These are phyloP conservation scores for Silurus aristotelis DNA, from an alignment of 2,797 vertebrate species.

Conservation along the genomic window DNA sequence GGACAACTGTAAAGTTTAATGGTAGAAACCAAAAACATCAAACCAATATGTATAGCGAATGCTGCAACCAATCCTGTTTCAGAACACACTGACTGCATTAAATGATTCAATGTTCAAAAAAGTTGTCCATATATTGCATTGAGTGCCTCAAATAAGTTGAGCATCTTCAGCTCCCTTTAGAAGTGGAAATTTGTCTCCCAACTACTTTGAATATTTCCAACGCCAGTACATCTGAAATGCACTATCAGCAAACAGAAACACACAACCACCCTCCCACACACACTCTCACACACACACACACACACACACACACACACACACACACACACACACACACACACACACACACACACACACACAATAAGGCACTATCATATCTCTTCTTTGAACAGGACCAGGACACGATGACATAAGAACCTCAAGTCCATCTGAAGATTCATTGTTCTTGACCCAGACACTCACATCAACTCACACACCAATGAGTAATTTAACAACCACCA, in stretches of 20 bases:
- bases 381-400: constrained; percentile 40
- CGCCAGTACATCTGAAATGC: background rate
- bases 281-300: constrained; percentile 12
- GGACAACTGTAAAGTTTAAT: background rate
- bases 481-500: constrained; percentile 22
- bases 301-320: constrained; percentile 16
- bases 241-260: background rate
- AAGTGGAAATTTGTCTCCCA: constrained; percentile 22
- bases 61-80: background rate
- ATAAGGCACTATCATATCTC: constrained; percentile 39
- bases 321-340: constrained; percentile 2
- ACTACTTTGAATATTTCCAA: background rate
- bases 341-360: background rate
- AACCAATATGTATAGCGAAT: too few species aligned
- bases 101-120: background rate
- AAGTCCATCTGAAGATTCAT: constrained; percentile 30
- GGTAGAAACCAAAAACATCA: background rate
- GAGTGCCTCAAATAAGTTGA: background rate
- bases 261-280: constrained; percentile 13
- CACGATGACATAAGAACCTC: constrained; percentile 34
- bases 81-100: background rate
- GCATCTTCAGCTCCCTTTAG: constrained; percentile 15
- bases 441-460: constrained; percentile 23
- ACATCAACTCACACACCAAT: constrained; percentile 21
- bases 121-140: background rate